phyloP scores from a whole-genome alignment of 2,888 invertebrate species.

The Empis stercorea region DNA sequence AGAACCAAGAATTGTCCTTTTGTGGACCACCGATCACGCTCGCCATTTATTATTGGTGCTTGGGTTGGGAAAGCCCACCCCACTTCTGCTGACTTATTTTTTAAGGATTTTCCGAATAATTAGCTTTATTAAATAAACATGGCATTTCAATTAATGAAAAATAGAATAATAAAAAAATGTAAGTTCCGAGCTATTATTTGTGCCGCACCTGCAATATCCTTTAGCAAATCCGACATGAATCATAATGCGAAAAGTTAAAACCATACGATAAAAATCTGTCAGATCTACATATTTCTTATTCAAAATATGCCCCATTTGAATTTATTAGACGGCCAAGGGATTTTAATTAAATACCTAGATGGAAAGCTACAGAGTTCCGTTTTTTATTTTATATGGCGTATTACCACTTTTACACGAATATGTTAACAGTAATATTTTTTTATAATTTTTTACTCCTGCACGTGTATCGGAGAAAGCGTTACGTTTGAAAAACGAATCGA shows the following conservation, averaged over 20 bases:
- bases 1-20: too few relatives aligned
- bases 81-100: background rate
- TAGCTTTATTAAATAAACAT: background rate
- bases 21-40: too few relatives aligned
- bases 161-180: background rate
- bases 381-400: background rate
- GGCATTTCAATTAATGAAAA: background rate
- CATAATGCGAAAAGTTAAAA: background rate
- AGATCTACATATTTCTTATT: background rate
- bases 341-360: conserved; percentile 1
- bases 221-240: background rate
- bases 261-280: background rate
- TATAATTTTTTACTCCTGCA: background rate
- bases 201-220: background rate
- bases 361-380: conserved; percentile 1
- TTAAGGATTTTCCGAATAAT: background rate
- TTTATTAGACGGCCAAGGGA: background rate
- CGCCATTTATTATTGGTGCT: background rate
- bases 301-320: background rate
- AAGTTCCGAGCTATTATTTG: background rate
- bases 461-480: too few relatives aligned
- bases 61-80: background rate
- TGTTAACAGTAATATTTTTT: background rate
- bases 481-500: too few relatives aligned
- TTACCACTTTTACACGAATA: background rate